Evolutionary conservation across 2,888 invertebrate genomes (phyloP).

Genomic region (Rotaria magnacalcarata): DNA sequence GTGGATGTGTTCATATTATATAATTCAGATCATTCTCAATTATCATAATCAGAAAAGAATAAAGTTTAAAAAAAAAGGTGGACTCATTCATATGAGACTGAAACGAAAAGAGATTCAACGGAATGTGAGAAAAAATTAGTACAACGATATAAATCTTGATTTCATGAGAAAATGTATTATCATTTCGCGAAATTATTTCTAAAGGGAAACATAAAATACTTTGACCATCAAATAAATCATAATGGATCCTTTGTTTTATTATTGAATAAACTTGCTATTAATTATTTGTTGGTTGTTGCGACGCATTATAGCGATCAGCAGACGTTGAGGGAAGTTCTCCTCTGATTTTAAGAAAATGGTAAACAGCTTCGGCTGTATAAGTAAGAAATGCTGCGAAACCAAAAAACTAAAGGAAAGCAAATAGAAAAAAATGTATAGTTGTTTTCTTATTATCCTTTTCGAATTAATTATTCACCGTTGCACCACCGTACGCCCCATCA

Average conservation of each 20-base stretch:
- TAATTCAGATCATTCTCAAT: neutral
- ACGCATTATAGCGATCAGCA: neutral
- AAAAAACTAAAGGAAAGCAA: neutral
- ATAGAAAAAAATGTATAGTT: too few species aligned
- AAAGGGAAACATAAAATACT: too few species aligned
- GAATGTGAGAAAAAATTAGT: neutral
- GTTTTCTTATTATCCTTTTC: too few species aligned
- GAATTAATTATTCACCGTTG: neutral
- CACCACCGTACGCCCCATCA: neutral
- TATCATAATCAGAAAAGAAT: neutral
- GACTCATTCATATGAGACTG: too few species aligned
- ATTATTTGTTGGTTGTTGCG: neutral
- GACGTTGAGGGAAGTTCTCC: fast-evolving
- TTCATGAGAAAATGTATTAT: too few species aligned
- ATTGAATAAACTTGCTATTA: too few species aligned
- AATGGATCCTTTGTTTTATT: too few species aligned
- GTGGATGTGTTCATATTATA: neutral
- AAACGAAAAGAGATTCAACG: neutral
- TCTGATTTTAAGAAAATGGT: neutral
- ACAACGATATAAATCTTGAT: neutral
- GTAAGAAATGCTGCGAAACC: neutral
- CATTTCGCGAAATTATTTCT: too few species aligned
- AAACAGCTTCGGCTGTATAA: neutral
- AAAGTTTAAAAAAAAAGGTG: too few species aligned
- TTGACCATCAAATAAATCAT: too few species aligned